Evolutionary conservation across 2,113 vertebrate genomes (phyloP), one percentile per base, ranked within the genome.

Genomic region (Corvus hawaiiensis): DNA sequence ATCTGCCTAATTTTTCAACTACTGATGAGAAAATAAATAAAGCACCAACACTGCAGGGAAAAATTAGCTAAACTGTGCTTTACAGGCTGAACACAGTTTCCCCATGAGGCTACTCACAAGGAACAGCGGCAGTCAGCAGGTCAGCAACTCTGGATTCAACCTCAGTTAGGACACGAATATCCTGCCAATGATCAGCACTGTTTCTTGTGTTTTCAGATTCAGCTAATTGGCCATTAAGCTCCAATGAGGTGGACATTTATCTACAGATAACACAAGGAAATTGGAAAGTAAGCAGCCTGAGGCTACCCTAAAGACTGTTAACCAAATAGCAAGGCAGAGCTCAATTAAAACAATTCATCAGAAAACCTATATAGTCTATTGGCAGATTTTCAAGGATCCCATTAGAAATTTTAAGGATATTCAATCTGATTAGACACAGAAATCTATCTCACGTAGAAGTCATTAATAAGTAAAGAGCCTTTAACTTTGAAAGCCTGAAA

Each of bases 321-420:
- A 96, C 87, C 67, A 96, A 93, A 87, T 6, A 94, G 89, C 43
- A 82, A 87, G 51, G 78, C 88, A 93, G 61, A 87, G 58, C 41
- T 89, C 77, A 91, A 94, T 93, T 96, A 92, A 97, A 96, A 63
- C 87, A 95, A 96, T 92, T 96, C 12, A 96, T 89, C 68, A 90
- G 82, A 88, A 95, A 96, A 77, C 68, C 43, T 76, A 71, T 67
- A 69, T 28, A 89, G 72, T 56, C 43, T 48, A 66, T 48, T 94
- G 87, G 92, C 95, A 97, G 51, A 83, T 85, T 94, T 94, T 95
- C 94, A 96, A 95, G 77, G 39, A 82, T 90, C 55, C 87, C 92
- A 96, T 97, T 93, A 96, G 78, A 86, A 94, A 93, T 90, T 88
- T 95, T 91, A 94, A 91, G 73, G 58, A 90, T 77, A 92, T 35